These are phyloP conservation scores for Scartelaos histophorus DNA, from an alignment of 2,113 vertebrate species.

Conservation along the genomic window DNA sequence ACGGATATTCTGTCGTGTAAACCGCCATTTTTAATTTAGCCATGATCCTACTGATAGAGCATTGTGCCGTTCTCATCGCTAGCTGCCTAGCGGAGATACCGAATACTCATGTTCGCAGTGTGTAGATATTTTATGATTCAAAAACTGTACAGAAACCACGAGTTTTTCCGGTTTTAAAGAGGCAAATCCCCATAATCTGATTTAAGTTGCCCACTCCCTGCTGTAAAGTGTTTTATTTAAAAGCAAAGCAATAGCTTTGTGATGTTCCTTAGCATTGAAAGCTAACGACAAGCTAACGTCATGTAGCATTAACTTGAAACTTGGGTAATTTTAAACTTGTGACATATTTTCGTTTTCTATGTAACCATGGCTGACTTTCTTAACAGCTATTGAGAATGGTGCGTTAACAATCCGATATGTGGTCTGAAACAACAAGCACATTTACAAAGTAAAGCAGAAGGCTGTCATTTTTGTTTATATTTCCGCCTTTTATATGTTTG, in stretches of 20 bases:
- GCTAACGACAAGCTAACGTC: slow-evolving; percentile 43
- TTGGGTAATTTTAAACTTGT: slow-evolving; percentile 27
- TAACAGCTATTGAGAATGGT: neutral
- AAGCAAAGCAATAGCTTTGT: slow-evolving; percentile 34
- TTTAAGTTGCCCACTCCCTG: slow-evolving; percentile 41
- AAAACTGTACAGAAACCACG: neutral
- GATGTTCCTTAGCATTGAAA: slow-evolving; percentile 14
- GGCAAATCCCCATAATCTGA: slow-evolving; percentile 17
- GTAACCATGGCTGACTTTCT: neutral
- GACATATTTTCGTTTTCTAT: slow-evolving; percentile 9
- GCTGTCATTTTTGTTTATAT: neutral
- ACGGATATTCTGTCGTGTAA: slow-evolving; percentile 70
- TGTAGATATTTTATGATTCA: slow-evolving; percentile 35
- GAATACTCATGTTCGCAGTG: slow-evolving; percentile 22
- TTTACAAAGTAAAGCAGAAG: neutral
- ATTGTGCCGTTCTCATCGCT: slow-evolving; percentile 65
- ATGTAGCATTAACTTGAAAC: slow-evolving; percentile 32
- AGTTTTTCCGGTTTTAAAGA: neutral
- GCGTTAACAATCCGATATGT: neutral
- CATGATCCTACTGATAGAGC: slow-evolving; percentile 68
- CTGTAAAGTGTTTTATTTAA: slow-evolving; percentile 32
- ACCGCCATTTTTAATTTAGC: slow-evolving; percentile 85
- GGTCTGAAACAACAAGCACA: neutral
- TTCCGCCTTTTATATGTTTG: neutral
- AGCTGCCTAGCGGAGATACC: slow-evolving; percentile 18